These are phyloP conservation scores for Drosophila parthenogenetica DNA, from an alignment of 2,888 invertebrate species.

Conservation along the genomic window DNA sequence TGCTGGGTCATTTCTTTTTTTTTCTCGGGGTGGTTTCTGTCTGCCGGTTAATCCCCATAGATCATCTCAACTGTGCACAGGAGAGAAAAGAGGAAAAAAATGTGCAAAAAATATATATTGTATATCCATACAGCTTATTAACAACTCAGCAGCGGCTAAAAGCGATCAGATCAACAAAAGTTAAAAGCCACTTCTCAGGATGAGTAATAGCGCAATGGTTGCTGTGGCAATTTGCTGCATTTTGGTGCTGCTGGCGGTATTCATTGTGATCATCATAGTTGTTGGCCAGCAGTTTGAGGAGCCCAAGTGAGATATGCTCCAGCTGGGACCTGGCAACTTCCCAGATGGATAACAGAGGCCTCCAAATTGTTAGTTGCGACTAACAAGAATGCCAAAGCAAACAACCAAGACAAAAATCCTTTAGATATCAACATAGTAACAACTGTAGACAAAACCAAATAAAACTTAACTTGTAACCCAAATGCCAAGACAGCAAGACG, in stretches of 20 bases:
- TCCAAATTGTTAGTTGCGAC: slow-evolving; percentile 82
- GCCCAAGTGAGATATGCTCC: slow-evolving; percentile 86
- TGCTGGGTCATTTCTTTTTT: slow-evolving; percentile 25
- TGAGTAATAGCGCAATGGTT: slow-evolving; percentile 88
- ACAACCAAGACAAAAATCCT: slow-evolving; percentile 24
- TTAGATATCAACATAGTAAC: slow-evolving; percentile 6
- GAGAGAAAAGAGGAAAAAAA: neutral
- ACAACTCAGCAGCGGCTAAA: slow-evolving; percentile 9
- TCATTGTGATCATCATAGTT: slow-evolving; percentile 93
- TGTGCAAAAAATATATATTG: slow-evolving; percentile 21
- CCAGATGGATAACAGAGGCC: slow-evolving; percentile 86
- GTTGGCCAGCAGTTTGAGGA: slow-evolving; percentile 91
- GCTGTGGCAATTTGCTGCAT: slow-evolving; percentile 94
- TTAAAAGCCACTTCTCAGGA: slow-evolving; percentile 35
- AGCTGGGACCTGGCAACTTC: slow-evolving; percentile 85
- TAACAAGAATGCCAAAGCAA: slow-evolving; percentile 44
- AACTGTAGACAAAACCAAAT: slow-evolving; percentile 1
- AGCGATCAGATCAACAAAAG: slow-evolving; percentile 1
- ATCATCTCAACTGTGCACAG: slow-evolving; percentile 73
- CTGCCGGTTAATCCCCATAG: slow-evolving; percentile 20
- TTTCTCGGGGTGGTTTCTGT: slow-evolving; percentile 10
- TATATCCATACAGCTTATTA: slow-evolving; percentile 21
- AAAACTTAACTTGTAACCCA: slow-evolving; percentile 20
- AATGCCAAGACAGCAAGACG: slow-evolving; percentile 4
- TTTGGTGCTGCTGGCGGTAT: slow-evolving; percentile 91